Evolutionary conservation across 2,888 invertebrate genomes (phyloP).

Genomic region (Perizoma flavofasciatum): DNA sequence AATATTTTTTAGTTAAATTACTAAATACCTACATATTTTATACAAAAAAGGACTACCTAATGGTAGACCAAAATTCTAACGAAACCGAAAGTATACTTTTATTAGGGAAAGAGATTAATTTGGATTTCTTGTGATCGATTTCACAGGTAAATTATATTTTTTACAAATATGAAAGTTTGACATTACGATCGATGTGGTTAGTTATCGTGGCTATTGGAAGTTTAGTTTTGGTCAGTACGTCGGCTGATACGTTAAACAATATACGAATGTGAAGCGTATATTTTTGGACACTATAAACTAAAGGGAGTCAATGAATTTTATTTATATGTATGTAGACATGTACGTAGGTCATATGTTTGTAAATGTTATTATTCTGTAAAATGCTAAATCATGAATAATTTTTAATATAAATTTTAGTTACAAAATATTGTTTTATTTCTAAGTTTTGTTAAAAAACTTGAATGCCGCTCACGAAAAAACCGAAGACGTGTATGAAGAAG

Average conservation of each 20-base stretch:
- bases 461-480: too few relatives aligned
- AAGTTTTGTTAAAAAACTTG: neutral
- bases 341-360: constrained; percentile 79
- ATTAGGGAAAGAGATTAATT: too few relatives aligned
- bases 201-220: neutral
- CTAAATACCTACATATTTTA: too few relatives aligned
- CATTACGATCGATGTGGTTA: too few relatives aligned
- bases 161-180: too few relatives aligned
- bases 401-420: constrained; percentile 82
- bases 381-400: constrained; percentile 83
- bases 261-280: constrained; percentile 57
- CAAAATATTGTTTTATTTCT: constrained; percentile 77
- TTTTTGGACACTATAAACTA: constrained; percentile 75
- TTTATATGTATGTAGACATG: constrained; percentile 81
- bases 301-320: constrained; percentile 82
- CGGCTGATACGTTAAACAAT: constrained; percentile 55
- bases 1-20: constrained; percentile 25
- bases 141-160: too few relatives aligned
- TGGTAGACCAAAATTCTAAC: too few relatives aligned
- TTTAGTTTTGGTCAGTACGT: constrained; percentile 53
- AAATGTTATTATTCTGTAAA: constrained; percentile 82
- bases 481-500: too few relatives aligned
- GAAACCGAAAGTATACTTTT: too few relatives aligned
- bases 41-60: too few relatives aligned
- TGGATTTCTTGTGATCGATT: too few relatives aligned